A percentile compares a stretch with the other conserved stretches of the same genome.
phyloP scores from a whole-genome alignment of 2,797 vertebrate genomes.

The Cephalopachus bancanus region DNA sequence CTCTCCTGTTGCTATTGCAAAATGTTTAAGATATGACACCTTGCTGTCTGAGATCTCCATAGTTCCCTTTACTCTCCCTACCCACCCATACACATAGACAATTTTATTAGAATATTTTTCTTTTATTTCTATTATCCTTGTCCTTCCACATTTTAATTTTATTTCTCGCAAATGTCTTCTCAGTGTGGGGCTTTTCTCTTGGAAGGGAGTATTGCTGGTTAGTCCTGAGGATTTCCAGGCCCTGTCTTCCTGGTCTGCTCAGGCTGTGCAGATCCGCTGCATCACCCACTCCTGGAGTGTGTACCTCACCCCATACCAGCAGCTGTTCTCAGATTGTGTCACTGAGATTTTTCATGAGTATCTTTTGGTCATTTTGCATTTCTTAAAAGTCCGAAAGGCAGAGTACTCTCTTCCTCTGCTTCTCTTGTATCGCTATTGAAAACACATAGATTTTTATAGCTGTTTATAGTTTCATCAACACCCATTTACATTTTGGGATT shows the following conservation, averaged over 20 bases:
- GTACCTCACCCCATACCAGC: fast-evolving
- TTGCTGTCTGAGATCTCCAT: neutral
- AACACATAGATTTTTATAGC: neutral
- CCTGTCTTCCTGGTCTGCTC: neutral
- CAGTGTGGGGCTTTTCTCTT: neutral
- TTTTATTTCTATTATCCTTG: neutral
- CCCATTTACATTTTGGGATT: neutral
- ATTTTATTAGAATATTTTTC: conserved; percentile 12
- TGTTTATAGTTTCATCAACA: neutral
- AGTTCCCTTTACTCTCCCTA: neutral
- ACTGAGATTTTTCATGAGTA: neutral
- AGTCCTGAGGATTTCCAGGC: neutral
- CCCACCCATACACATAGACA: neutral
- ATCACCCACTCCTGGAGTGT: neutral
- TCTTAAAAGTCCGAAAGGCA: neutral
- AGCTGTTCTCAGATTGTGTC: neutral
- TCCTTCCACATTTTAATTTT: neutral
- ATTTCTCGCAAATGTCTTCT: neutral
- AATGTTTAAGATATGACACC: neutral
- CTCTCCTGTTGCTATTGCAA: neutral
- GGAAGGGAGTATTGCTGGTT: neutral
- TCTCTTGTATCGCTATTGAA: neutral
- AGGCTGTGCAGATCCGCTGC: neutral
- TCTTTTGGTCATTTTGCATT: neutral
- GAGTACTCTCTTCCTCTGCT: neutral